Evolutionary conservation across 1,140 invertebrate species (phyloP), one percentile per base, ranked within the genome.

Genomic region (Wasmannia auropunctata): DNA sequence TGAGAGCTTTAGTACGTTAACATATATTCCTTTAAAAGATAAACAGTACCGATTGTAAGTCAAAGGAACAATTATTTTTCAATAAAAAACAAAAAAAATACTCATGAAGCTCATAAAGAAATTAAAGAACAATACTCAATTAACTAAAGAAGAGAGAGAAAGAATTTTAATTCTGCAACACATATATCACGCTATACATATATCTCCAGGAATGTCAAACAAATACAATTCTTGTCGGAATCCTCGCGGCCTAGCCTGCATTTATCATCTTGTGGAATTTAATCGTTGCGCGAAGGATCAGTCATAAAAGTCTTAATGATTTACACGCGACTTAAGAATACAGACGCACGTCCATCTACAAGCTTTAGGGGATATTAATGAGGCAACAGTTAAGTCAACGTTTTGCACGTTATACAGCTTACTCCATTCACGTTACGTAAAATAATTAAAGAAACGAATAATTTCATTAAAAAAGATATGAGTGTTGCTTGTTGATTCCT

Each of bases 291-390:
- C 34, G 19, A 40, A 58, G 54, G 14, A 40, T 40, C 19, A 49
- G 22, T 40, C 54, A 11, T 74, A 76, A 76, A 76, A 43, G 16
- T 60, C 34, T 40, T 28, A 1, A 37, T 28, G 51, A 58, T 28
- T 58, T 43, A 58, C n/a, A 54, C 49, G 11, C 49, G 70, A 25
- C 34, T 34, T 75, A 75, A 75, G 25, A 49, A 28, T 69, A 19
- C 22, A 75, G 22, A 56, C n/a, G n/a, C n/a, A 40, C 11, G 4
- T 10, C 34, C 34, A 37, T 75, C 58, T 34, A 54, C 11, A 31
- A 54, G 0, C 49, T 74, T 54, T 34, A 6, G n/a, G 11, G 25
- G 11, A 54, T 11, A 67, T 40, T 8, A 69, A 69, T 19, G 0
- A 25, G 28, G 7, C 10, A 25, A 69, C 11, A 25, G 14, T 43